A percentile compares a stretch with the other conserved stretches of the same genome.
phyloP scores from a whole-genome alignment of 2,888 invertebrate genomes.

The Meta bourneti region DNA sequence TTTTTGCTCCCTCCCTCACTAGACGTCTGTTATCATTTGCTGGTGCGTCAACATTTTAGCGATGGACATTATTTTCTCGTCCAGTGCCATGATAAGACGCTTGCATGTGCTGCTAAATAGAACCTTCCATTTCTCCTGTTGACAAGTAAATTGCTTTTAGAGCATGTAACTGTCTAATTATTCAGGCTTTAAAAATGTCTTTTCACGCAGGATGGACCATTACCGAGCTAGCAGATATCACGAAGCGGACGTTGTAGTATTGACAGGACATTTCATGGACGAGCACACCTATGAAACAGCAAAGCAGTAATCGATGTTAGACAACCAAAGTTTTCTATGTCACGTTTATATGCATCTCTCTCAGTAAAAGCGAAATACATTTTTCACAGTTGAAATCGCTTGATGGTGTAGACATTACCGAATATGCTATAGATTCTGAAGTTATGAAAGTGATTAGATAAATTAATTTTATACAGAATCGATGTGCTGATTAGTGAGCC shows the following conservation, averaged over 20 bases:
- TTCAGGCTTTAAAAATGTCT: not conserved
- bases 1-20: not conserved
- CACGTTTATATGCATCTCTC: too few relatives aligned
- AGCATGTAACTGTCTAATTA: constrained; percentile 17
- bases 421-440: too few relatives aligned
- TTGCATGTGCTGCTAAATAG: not conserved
- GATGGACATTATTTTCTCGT: not conserved
- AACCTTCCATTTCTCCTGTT: not conserved
- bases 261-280: not conserved
- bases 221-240: not conserved
- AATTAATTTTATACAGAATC: too few relatives aligned
- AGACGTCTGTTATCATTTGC: not conserved
- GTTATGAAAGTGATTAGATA: too few relatives aligned
- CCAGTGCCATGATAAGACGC: not conserved
- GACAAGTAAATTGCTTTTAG: constrained; percentile 21
- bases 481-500: too few relatives aligned
- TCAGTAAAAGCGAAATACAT: too few relatives aligned
- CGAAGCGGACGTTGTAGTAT: not conserved
- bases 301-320: too few relatives aligned
- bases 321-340: too few relatives aligned
- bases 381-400: too few relatives aligned
- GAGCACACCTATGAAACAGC: too few relatives aligned
- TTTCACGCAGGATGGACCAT: not conserved
- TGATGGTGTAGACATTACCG: too few relatives aligned
- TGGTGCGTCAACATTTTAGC: not conserved